Evolutionary conservation across 2,888 invertebrate genomes (phyloP), one percentile per base, ranked within the genome.

Genomic region (Caenorhabditis becei): DNA sequence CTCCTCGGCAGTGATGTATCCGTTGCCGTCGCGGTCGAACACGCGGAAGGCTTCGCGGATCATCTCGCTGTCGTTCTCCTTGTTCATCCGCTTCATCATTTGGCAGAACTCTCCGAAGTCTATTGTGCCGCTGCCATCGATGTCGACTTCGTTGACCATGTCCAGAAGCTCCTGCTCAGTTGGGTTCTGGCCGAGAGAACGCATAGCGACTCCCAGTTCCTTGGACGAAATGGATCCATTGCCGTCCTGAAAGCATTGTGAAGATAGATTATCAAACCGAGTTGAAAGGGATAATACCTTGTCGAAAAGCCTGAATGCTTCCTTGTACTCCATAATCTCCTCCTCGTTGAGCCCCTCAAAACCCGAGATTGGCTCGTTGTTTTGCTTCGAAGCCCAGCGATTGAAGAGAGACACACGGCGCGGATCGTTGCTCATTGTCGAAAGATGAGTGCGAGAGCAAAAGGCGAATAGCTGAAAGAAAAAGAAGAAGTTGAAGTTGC

Each of bases 201-300:
- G 87, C 91, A 91, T 92, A 5, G 92, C 92, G 35, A 91, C 91
- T 26, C 91, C 92, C 82, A 92, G 83, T 86, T 92, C 92, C 82
- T 91, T 91, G 11, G 89, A 89, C 5, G 90, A 89, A 59, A 91
- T 91, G 1, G 90, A 89, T 23, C 91, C 91, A 65, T 91, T 91
- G 24, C 91, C 91, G 69, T 91, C 91, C 89, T 91, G 78, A 75
- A 88, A 80, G 63, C 14, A 58, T n/a, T n/a, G n/a, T 58, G 58
- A 54, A 26, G 5, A 14, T 58, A 23, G 28, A 41, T 59, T 59
- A 18, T 37, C 23, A 16, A 18, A 14, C 10, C 2, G 7, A 35
- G 20, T 58, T 3, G 32, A 28, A 35, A 47, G 18, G 32, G 16
- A 51, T 63, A 49, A 56, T 69, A 89, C 91, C 88, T 91, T 91